Evolutionary conservation across 2,797 vertebrate species (phyloP), one percentile per base, ranked within the genome.

Genomic region (Bovichtus diacanthus): DNA sequence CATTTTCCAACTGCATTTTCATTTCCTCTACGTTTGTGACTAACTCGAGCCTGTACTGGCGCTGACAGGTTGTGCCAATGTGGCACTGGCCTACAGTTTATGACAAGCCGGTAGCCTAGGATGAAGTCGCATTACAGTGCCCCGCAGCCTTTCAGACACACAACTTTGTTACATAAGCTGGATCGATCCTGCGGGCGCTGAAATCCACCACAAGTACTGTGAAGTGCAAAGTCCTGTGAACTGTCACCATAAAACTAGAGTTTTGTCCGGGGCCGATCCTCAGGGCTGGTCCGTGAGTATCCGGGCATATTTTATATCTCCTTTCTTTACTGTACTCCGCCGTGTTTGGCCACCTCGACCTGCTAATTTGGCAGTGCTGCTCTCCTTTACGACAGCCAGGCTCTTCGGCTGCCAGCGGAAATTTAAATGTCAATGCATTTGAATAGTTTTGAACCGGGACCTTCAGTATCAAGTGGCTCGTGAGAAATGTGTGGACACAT

Each of bases 1-100:
- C 74, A 73, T 85, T 88, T 81, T 79, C 69, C 73, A 69, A 76
- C 76, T 76, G 56, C 47, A 23, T 81, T 79, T 64, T 50, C 36
- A 23, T n/a, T n/a, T n/a, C n/a, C n/a, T n/a, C n/a, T n/a, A 16
- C 16, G 47, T 84, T 56, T 75, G 68, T 78, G 82, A 81, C 60
- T 71, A 59, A 67, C 39, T 81, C 31, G 3, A 60, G 59, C 47
- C 4, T 47, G 62, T 15, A 56, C 27, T 0, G 34, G 25, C 31
- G 5, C 38, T 73, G 69, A 80, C 82, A 81, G 49, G 59, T 44
- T 66, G 58, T 68, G 70, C 81, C 81, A 86, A 82, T 58, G 54
- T 72, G 69, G 65, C 73, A 67, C 51, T 41, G 19, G 61, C 54
- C 63, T 64, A 27, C 27, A 43, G 49, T 60, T 69, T 38, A 39